Percentiles rank a stretch among this genome's conserved stretches.
These are phyloP conservation scores for Sprattus sprattus DNA, from an alignment of 2,113 vertebrate species.

Conservation along the genomic window DNA sequence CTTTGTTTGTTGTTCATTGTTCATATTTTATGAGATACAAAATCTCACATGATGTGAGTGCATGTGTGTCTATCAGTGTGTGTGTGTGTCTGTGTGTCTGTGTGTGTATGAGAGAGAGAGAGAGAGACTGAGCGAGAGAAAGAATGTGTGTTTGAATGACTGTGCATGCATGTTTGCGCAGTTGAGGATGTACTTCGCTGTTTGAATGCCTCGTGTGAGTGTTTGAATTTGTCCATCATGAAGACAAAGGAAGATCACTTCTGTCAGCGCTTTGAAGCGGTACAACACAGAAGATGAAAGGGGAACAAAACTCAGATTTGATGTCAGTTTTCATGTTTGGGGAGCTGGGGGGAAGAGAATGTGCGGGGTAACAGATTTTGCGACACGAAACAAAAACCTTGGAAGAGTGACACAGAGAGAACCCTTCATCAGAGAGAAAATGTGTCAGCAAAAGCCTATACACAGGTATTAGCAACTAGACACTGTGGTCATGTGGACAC, in stretches of 20 bases:
- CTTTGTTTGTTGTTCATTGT: neutral
- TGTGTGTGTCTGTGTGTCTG: neutral
- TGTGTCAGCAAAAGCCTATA: neutral
- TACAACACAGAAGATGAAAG: conserved; percentile 62
- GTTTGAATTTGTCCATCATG: conserved; percentile 60
- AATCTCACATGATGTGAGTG: neutral
- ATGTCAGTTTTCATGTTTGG: conserved; percentile 19
- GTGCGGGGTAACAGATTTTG: conserved; percentile 61
- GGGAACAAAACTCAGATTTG: conserved; percentile 63
- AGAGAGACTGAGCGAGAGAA: neutral
- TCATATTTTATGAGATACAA: conserved; percentile 6
- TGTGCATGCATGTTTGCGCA: neutral
- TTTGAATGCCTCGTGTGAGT: conserved; percentile 60
- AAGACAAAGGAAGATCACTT: conserved; percentile 57
- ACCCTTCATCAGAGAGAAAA: conserved; percentile 7
- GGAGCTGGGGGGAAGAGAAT: conserved; percentile 59
- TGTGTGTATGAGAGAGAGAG: neutral
- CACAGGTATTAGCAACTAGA: neutral
- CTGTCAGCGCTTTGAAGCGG: conserved; percentile 63
- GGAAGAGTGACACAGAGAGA: neutral
- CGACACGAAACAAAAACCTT: conserved; percentile 60
- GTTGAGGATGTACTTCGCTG: conserved; percentile 24
- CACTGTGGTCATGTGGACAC: too few species aligned
- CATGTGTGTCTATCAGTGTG: neutral
- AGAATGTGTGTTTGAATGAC: neutral